Base-by-base conservation (phyloP, 1,140 invertebrate species). In the Anagrus nilaparvatae region DNA sequence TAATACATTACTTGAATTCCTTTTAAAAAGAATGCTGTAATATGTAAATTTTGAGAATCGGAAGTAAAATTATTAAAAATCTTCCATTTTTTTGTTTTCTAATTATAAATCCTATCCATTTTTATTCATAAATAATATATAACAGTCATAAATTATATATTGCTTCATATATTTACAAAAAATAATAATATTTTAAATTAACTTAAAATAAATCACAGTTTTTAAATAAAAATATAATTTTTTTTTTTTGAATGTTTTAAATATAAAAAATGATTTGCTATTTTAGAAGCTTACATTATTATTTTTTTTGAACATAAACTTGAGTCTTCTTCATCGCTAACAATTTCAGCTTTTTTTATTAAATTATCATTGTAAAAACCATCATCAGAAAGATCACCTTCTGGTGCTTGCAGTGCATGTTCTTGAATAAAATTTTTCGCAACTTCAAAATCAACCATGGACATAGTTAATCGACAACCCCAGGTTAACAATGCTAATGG, bases 401-500 rank as follows among this genome's bases (percentile, higher is more conserved):
- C 76, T 2, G 79, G 78, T 1, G 80, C 84, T 20, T 65, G 60
- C n/a, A 81, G 66, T 20, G 79, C 81, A 53, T 71, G 71, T 31
- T 74, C 61, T 46, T 63, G 69, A 31, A 90, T 89, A 54, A 87
- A 90, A 14, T 70, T 48, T 1, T 54, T 48, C 2, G 75, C 72
- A 1, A 77, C 55, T 21, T 61, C 51, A 2, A 70, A 60, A 53
- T 84, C 71, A 0, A 84, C 76, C 23, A 74, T 72, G 4, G 80
- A 79, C 81, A 90, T 86, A 42, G 74, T 70, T 12, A 88, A 56
- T 37, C 71, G 70, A 54, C 76, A 77, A 16, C 85, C 84, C 87
- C 87, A 90, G 2, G 82, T 70, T 3, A 88, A 60, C 47, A 91
- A 53, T 3, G 79, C 85, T 4, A 90, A 59, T 0, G 87, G 86